Percentiles rank a stretch among this genome's conserved stretches.
phyloP scores from a whole-genome alignment of 2,113 vertebrate genomes.

The Petroica traversi region DNA sequence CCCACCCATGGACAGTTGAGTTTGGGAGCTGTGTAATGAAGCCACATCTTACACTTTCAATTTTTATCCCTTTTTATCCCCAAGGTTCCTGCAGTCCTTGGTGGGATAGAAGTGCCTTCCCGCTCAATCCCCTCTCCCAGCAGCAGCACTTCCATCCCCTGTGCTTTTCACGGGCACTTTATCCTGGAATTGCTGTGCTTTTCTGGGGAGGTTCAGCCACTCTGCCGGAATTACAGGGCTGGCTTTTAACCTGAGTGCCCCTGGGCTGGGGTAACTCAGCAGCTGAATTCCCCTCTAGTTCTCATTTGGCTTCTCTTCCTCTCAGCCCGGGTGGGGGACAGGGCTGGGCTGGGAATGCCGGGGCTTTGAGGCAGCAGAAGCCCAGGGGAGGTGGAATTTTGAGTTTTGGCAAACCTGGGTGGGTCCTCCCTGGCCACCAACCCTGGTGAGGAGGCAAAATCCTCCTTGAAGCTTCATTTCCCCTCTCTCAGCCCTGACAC shows the following conservation, averaged over 20 bases:
- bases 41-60: not conserved
- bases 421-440: not conserved
- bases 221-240: not conserved
- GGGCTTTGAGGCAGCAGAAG: not conserved
- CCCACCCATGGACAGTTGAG: fast-evolving
- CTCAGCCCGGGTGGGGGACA: not conserved
- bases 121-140: not conserved
- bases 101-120: not conserved
- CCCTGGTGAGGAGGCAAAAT: not conserved
- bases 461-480: not conserved
- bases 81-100: not conserved
- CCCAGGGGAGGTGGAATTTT: not conserved
- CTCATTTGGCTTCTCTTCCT: not conserved
- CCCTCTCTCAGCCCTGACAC: not conserved
- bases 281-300: not conserved
- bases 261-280: not conserved
- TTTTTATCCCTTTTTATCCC: not conserved
- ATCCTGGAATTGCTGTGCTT: not conserved
- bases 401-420: not conserved
- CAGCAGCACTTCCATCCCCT: not conserved
- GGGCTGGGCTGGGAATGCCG: fast-evolving
- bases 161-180: not conserved
- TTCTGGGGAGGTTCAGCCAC: not conserved
- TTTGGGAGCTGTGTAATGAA: not conserved
- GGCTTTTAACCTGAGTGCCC: not conserved